phyloP scores from a whole-genome alignment of 2,113 vertebrate species.

The Cyprinodon tularosa region DNA sequence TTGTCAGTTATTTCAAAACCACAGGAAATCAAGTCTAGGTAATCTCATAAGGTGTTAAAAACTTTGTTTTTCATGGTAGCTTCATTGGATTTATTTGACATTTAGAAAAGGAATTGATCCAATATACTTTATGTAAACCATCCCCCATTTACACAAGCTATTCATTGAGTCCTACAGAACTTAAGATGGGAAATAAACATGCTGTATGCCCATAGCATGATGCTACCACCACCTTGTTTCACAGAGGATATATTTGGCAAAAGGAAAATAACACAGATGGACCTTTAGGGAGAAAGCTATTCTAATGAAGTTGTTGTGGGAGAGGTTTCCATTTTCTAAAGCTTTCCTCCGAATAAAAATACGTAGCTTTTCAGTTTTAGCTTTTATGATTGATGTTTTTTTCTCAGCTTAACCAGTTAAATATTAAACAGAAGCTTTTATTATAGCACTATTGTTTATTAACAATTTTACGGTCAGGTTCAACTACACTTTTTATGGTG shows the following conservation, averaged over 20 bases:
- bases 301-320: background rate
- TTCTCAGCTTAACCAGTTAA: background rate
- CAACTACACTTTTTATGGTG: background rate
- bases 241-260: background rate
- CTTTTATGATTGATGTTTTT: background rate
- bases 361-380: background rate
- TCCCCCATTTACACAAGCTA: background rate
- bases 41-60: constrained; percentile 77
- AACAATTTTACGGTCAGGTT: background rate
- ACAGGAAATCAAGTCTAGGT: constrained; percentile 75
- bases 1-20: constrained; percentile 77
- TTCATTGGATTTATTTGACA: constrained; percentile 70
- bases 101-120: constrained; percentile 47
- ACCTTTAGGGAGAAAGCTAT: too few relatives aligned
- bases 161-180: background rate
- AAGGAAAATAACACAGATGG: background rate
- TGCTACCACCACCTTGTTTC: background rate
- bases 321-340: background rate
- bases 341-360: background rate
- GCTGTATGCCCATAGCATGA: background rate
- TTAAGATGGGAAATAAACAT: background rate
- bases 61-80: constrained; percentile 69
- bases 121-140: constrained; percentile 4
- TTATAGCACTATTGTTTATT: background rate
- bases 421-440: background rate